Conservation (phyloP, 2,797 vertebrate species). For the Chelonia mydas region DNA sequence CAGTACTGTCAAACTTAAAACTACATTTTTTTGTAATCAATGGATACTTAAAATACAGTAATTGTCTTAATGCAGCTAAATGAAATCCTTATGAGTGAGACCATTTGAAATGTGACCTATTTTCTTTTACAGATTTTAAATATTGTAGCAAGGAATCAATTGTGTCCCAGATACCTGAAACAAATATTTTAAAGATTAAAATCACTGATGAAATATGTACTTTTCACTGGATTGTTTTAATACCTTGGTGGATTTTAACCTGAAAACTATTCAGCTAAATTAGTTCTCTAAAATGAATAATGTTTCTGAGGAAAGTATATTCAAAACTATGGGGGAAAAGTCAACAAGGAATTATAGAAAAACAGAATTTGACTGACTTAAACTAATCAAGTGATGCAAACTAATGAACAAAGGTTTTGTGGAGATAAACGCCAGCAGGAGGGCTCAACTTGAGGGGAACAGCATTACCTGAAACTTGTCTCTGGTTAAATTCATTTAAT, state of each 20-base stretch:
- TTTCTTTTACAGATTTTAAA: constrained; percentile 71
- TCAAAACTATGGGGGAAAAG: constrained; percentile 15
- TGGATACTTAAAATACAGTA: constrained; percentile 58
- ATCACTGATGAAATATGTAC: constrained; percentile 48
- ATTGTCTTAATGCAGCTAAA: constrained; percentile 67
- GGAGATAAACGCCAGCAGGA: constrained; percentile 11
- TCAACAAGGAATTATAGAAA: constrained; percentile 44
- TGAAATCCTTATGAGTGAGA: constrained; percentile 55
- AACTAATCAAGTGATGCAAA: constrained; percentile 51
- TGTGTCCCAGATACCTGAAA: constrained; percentile 31
- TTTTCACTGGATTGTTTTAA: constrained; percentile 50
- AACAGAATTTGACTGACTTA: constrained; percentile 34
- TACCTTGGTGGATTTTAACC: constrained; percentile 35
- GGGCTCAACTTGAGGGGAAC: not conserved
- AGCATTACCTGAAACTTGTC: constrained; percentile 1
- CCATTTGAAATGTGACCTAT: constrained; percentile 66
- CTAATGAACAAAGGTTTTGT: constrained; percentile 40
- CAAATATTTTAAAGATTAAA: constrained; percentile 70
- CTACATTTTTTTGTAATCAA: constrained; percentile 8
- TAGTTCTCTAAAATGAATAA: constrained; percentile 26
- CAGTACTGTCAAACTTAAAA: constrained; percentile 40
- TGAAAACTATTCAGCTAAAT: constrained; percentile 41
- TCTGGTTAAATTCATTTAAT: constrained; percentile 33
- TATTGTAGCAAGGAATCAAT: constrained; percentile 58
- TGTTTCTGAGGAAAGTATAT: constrained; percentile 31